A percentile compares a stretch with the other conserved stretches of the same genome.
Conservation (phyloP, 30 jellyfish, hydroid and myxozoan genomes). For the Turritopsis rubra region DNA sequence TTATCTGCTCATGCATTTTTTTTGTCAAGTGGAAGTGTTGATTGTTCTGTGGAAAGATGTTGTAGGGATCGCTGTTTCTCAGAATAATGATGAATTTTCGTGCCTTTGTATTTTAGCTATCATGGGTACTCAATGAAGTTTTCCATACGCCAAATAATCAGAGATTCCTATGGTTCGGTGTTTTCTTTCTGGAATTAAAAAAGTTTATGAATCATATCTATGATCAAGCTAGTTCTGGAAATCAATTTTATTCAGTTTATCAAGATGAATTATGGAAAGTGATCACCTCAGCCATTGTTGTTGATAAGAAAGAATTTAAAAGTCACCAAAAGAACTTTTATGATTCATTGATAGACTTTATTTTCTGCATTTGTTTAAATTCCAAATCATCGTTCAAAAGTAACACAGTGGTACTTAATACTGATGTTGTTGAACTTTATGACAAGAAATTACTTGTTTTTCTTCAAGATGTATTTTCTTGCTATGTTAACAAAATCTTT, state of each 20-base stretch:
- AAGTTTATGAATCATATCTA: background rate
- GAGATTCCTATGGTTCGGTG: background rate
- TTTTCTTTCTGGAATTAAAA: background rate
- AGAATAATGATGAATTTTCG: background rate
- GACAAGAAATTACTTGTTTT: background rate
- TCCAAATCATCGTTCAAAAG: background rate
- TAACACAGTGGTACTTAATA: background rate
- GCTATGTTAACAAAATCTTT: conserved; percentile 4
- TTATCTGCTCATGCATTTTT: background rate
- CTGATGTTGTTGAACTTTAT: background rate
- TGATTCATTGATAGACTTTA: conserved; percentile 5
- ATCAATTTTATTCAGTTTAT: background rate
- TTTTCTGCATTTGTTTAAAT: background rate
- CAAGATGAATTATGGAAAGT: background rate
- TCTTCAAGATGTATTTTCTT: background rate
- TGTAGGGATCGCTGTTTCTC: background rate
- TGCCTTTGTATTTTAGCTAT: background rate
- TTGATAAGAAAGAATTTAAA: background rate
- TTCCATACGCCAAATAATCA: background rate
- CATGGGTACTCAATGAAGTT: background rate
- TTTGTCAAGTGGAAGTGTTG: background rate
- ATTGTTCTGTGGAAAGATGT: background rate
- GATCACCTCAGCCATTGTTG: background rate
- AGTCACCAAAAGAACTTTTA: background rate
- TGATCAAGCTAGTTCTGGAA: conserved; percentile 8